Evolutionary conservation across 2,797 vertebrate genomes (phyloP), one percentile per base, ranked within the genome.

Genomic region (Lepus oiostolus): DNA sequence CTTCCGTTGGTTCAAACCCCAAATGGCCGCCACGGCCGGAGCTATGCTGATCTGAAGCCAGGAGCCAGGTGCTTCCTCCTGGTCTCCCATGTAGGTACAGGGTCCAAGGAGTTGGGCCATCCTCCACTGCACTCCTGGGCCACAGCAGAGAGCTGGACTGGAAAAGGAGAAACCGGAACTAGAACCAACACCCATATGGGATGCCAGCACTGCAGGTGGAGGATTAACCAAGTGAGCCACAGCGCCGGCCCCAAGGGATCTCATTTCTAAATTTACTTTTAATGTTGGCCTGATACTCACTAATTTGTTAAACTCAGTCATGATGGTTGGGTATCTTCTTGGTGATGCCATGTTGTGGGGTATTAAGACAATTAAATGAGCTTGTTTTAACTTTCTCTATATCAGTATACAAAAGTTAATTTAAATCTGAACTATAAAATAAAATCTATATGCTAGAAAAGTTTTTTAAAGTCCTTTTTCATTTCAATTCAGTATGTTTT

Each of bases 241-340:
- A 8, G 42, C 9, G 42, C 42, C 1, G 7, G 42, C 7, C 42
- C 42, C 42, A 47, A 47, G 58, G 24, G 91, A 93, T 13, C 52
- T 87, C 35, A 94, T 89, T 95, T 96, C 68, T 92, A 71, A 96
- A 89, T 85, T 75, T 88, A 88, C 50, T 92, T 93, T 83, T 16
- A 71, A 80, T 81, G n/a, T 91, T 84, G 71, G 35, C 63, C 19
- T 21, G 75, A 74, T 65, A 95, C 14, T 75, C 4, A 28, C 26
- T 58, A 76, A 82, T 77, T 67, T 76, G 24, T 32, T 71, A 82
- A 30, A 30, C 58, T 7, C 13, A 58, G 10, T 90, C 65, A 83
- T n/a, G 47, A 85, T 82, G 32, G 47, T 82, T 67, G 42, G 62
- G 26, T 35, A 83, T 35, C 13, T 16, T 82, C 42, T 81, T 85